Evolutionary conservation across 2,888 invertebrate species (phyloP).

Genomic region (Lathronympha strigana): DNA sequence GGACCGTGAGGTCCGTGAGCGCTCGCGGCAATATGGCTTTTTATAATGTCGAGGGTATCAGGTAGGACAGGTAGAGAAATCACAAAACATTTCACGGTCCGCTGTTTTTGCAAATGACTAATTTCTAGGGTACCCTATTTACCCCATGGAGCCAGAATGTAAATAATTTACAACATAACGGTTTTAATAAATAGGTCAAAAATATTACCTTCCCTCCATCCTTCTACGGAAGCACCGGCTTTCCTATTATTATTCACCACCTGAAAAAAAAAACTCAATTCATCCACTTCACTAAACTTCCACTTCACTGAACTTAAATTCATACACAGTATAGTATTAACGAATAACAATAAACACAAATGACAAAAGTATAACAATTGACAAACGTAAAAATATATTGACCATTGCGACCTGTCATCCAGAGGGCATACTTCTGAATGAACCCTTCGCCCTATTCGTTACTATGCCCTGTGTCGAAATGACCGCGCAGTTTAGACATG

Average conservation of each 20-base stretch:
- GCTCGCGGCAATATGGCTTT: too few relatives aligned
- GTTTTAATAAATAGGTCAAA: neutral
- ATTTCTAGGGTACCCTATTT: neutral
- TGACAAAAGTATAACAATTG: neutral
- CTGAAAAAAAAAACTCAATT: constrained; percentile 64
- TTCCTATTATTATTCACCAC: constrained; percentile 89
- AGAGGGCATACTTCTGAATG: constrained; percentile 60
- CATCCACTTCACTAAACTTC: constrained; percentile 53
- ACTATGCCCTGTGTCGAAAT: constrained; percentile 70
- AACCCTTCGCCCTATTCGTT: constrained; percentile 57
- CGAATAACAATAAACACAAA: neutral
- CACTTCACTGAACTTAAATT: neutral
- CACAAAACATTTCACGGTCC: too few relatives aligned
- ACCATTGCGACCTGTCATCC: constrained; percentile 65
- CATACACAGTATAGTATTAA: neutral
- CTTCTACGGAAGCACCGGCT: constrained; percentile 76
- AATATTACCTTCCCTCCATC: constrained; percentile 79
- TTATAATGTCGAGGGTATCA: too few relatives aligned
- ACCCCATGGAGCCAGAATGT: neutral
- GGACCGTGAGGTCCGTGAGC: too few relatives aligned
- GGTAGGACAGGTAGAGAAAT: too few relatives aligned
- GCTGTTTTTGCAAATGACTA: too few relatives aligned
- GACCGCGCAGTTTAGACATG: constrained; percentile 62
- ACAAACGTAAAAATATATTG: constrained; percentile 52
- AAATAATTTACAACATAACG: neutral